phyloP scores from a whole-genome alignment of 2,113 vertebrate genomes.

The Corydoras sp. region DNA sequence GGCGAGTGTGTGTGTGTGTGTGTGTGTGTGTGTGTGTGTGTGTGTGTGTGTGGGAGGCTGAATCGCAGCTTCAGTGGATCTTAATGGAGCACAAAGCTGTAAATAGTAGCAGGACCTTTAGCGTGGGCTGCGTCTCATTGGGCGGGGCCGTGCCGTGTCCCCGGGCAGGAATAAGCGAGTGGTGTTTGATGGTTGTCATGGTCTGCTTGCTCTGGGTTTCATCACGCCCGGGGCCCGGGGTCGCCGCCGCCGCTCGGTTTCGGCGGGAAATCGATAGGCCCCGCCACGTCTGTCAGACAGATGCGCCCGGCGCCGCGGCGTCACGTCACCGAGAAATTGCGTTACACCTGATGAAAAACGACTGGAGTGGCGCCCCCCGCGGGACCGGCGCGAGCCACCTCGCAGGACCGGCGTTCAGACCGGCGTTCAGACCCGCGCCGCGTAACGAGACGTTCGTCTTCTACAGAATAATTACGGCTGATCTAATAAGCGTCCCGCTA shows the following conservation, averaged over 20 bases:
- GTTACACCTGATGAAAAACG: slow-evolving; percentile 25
- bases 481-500: background rate
- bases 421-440: no score
- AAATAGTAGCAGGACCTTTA: no score
- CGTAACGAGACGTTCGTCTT: no score
- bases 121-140: no score
- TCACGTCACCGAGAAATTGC: slow-evolving; percentile 6
- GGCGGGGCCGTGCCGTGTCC: slow-evolving; percentile 3
- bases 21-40: background rate
- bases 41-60: slow-evolving; percentile 24
- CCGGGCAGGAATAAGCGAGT: slow-evolving; percentile 20
- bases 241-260: slow-evolving; percentile 29
- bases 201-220: slow-evolving; percentile 41
- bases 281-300: slow-evolving; percentile 4
- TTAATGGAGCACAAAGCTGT: slow-evolving; percentile 53
- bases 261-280: slow-evolving; percentile 32
- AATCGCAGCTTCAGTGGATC: slow-evolving; percentile 46
- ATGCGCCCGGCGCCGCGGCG: background rate
- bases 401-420: background rate
- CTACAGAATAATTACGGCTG: background rate
- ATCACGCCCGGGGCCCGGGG: slow-evolving; percentile 12
- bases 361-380: background rate
- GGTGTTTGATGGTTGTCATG: slow-evolving; percentile 49
- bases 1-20: no score
- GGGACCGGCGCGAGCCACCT: background rate